Evolutionary conservation across 2,797 vertebrate genomes (phyloP).

Genomic region (Discoglossus pictus): DNA sequence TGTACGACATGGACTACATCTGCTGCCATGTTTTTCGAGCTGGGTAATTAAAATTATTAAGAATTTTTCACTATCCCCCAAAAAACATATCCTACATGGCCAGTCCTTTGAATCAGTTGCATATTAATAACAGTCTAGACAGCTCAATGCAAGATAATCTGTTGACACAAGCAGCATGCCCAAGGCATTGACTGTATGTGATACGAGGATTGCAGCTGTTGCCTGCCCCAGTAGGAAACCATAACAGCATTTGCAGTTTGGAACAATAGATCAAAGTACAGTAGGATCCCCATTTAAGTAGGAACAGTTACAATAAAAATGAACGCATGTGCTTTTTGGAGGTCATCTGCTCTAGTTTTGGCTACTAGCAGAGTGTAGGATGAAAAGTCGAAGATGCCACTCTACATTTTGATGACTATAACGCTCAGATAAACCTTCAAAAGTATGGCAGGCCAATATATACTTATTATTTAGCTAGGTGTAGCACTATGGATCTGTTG

Average conservation of each 20-base stretch:
- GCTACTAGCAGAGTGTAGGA: neutral
- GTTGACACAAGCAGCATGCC: conserved; percentile 71
- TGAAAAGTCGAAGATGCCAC: conserved; percentile 1
- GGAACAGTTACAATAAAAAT: conserved; percentile 51
- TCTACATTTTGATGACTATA: neutral
- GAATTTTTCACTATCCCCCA: conserved; percentile 60
- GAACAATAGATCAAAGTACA: conserved; percentile 59
- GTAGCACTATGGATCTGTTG: neutral
- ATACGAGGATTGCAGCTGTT: conserved; percentile 64
- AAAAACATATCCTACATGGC: conserved; percentile 49
- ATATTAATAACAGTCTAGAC: conserved; percentile 68
- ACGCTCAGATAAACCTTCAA: neutral
- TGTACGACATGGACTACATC: neutral
- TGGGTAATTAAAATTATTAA: conserved; percentile 59
- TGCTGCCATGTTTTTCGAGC: conserved; percentile 50
- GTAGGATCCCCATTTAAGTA: conserved; percentile 63
- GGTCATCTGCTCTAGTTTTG: conserved; percentile 17
- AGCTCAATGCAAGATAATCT: conserved; percentile 67
- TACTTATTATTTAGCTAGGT: neutral
- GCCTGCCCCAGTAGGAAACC: conserved; percentile 59
- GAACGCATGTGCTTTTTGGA: neutral
- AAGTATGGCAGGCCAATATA: neutral
- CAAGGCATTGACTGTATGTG: conserved; percentile 64
- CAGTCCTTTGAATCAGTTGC: conserved; percentile 60
- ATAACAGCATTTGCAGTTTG: conserved; percentile 64